Percentiles rank a stretch among this genome's conserved stretches.
Evolutionary conservation across 2,113 vertebrate species (phyloP).

Genomic region (Gymnobelideus leadbeateri): DNA sequence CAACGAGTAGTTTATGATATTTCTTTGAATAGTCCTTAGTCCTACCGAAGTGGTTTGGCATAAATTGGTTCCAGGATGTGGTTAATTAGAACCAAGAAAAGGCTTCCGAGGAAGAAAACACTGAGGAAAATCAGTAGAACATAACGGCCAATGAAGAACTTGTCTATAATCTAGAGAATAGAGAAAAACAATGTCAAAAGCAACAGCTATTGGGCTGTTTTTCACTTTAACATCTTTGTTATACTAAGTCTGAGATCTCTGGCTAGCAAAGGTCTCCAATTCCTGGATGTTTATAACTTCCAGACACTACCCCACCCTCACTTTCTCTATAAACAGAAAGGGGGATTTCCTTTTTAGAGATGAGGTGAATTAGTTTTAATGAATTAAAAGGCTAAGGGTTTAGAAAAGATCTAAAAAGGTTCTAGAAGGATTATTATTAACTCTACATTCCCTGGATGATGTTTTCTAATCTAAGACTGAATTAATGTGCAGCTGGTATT

Average conservation of each 20-base stretch:
- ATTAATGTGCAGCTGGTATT: slow-evolving; percentile 67
- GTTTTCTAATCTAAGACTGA: slow-evolving; percentile 32
- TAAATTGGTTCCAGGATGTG: slow-evolving; percentile 91
- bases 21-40: background rate
- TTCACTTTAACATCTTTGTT: background rate
- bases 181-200: slow-evolving; percentile 1
- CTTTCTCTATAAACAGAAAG: background rate
- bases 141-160: slow-evolving; percentile 92
- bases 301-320: background rate
- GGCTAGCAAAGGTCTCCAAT: background rate
- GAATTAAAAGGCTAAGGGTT: slow-evolving; percentile 13
- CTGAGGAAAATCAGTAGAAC: slow-evolving; percentile 87
- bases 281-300: slow-evolving; percentile 17
- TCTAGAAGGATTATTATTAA: slow-evolving; percentile 7
- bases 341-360: background rate
- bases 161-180: slow-evolving; percentile 91
- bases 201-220: rapidly evolving
- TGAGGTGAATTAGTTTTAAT: background rate
- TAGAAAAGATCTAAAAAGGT: slow-evolving; percentile 29
- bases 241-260: background rate
- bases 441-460: background rate
- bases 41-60: slow-evolving; percentile 87
- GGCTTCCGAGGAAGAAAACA: slow-evolving; percentile 84
- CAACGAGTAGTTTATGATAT: background rate
- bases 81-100: slow-evolving; percentile 91